Evolutionary conservation across 2,113 vertebrate species (phyloP).

Genomic region (Pungitius pungitius): DNA sequence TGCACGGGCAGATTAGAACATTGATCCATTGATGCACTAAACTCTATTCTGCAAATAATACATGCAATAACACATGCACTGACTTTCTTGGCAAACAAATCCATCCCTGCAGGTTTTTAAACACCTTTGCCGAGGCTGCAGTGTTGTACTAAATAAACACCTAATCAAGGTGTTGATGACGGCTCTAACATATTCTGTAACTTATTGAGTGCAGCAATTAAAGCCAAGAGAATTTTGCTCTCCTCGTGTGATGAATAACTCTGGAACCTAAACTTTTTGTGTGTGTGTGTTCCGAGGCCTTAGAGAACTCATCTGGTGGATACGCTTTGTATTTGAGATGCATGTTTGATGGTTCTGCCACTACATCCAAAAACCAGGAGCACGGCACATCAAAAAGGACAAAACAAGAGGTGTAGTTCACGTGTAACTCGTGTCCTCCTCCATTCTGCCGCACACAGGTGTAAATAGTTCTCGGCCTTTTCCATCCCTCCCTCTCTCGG

Average conservation of each 20-base stretch:
- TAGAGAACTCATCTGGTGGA: neutral
- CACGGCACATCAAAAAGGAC: neutral
- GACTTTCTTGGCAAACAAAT: neutral
- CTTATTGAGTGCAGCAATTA: neutral
- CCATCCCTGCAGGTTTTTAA: neutral
- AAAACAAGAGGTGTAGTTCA: neutral
- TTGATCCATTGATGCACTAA: neutral
- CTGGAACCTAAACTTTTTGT: neutral
- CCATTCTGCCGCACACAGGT: neutral
- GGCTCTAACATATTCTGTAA: neutral
- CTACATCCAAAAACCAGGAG: neutral
- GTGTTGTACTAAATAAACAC: neutral
- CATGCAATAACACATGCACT: neutral
- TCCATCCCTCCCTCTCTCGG: slow-evolving; percentile 46
- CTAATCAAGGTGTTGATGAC: neutral
- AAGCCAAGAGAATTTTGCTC: neutral
- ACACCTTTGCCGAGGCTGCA: neutral
- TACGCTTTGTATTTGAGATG: neutral
- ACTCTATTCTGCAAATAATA: neutral
- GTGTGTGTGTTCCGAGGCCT: neutral
- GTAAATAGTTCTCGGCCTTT: slow-evolving; percentile 17
- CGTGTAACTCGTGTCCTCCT: neutral
- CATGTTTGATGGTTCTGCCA: neutral
- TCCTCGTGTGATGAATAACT: slow-evolving; percentile 3
- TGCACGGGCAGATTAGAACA: neutral